Percentiles rank a stretch among this genome's conserved stretches.
Conservation (phyloP, 2,888 invertebrate genomes). For the Acronicta leporina region DNA sequence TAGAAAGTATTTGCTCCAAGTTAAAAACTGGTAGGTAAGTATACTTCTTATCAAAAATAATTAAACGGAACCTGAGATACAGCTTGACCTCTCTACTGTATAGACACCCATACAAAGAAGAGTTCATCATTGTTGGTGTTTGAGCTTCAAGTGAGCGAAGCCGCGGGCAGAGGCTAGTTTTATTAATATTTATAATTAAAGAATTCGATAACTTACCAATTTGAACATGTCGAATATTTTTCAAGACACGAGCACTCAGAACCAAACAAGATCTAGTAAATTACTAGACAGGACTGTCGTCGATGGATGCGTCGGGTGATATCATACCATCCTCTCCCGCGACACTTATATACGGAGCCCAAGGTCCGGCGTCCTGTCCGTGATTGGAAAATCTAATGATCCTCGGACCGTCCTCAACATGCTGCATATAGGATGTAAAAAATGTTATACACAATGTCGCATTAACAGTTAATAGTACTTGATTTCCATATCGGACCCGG, state of each 20-base stretch:
- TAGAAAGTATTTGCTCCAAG: too few relatives aligned
- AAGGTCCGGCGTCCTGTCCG: conserved; percentile 70
- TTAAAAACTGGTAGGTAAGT: too few relatives aligned
- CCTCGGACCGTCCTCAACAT: conserved; percentile 67
- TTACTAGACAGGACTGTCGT: conserved; percentile 77
- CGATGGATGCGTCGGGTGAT: conserved; percentile 58
- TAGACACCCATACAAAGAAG: too few relatives aligned
- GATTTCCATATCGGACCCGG: conserved; percentile 83
- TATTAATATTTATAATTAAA: background rate
- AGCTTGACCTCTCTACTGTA: too few relatives aligned
- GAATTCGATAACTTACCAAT: conserved; percentile 70
- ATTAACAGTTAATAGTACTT: conserved; percentile 81
- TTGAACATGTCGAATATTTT: conserved; percentile 73
- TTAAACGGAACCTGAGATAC: too few relatives aligned
- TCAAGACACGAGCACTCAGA: conserved; percentile 48
- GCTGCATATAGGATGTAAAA: conserved; percentile 71
- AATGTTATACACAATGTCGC: conserved; percentile 79
- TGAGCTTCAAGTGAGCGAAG: too few relatives aligned
- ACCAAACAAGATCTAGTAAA: conserved; percentile 71
- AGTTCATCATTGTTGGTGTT: too few relatives aligned
- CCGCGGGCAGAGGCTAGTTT: too few relatives aligned
- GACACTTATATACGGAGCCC: conserved; percentile 72
- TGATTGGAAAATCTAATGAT: conserved; percentile 83
- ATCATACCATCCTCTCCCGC: conserved; percentile 49
- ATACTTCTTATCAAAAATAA: too few relatives aligned